Percentiles rank a stretch among this genome's conserved stretches.
phyloP scores from a whole-genome alignment of 64 coral and sea anemone genomes.

The Hydrozoanthus tunicans region DNA sequence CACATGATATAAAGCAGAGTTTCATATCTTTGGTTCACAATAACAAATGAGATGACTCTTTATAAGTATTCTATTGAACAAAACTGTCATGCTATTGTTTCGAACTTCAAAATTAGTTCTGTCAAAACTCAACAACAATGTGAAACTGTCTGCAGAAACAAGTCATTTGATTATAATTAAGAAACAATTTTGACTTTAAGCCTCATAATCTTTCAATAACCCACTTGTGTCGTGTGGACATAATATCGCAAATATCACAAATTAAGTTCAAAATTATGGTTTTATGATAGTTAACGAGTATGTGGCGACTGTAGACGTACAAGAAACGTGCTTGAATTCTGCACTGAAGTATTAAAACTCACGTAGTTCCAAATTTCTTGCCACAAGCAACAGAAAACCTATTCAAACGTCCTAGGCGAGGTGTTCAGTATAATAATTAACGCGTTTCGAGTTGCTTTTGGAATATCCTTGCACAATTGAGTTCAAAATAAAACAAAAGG shows the following conservation, averaged over 20 bases:
- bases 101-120: background rate
- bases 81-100: too few species aligned
- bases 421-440: constrained; percentile 9
- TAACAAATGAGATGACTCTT: too few species aligned
- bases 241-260: background rate
- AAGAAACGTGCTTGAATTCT: background rate
- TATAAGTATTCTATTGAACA: too few species aligned
- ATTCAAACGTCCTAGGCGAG: background rate
- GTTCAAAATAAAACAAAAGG: background rate
- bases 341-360: too few species aligned
- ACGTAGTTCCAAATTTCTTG: background rate
- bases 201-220: background rate
- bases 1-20: too few species aligned
- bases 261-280: background rate
- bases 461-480: background rate
- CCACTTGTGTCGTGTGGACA: background rate
- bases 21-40: too few species aligned
- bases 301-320: background rate
- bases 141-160: background rate
- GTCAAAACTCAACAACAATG: background rate
- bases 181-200: background rate
- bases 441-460: background rate
- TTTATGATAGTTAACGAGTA: background rate
- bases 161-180: background rate
- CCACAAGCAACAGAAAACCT: background rate